Evolutionary conservation across 23 tunicate genomes (phyloP).

Genomic region (Styela plicata): DNA sequence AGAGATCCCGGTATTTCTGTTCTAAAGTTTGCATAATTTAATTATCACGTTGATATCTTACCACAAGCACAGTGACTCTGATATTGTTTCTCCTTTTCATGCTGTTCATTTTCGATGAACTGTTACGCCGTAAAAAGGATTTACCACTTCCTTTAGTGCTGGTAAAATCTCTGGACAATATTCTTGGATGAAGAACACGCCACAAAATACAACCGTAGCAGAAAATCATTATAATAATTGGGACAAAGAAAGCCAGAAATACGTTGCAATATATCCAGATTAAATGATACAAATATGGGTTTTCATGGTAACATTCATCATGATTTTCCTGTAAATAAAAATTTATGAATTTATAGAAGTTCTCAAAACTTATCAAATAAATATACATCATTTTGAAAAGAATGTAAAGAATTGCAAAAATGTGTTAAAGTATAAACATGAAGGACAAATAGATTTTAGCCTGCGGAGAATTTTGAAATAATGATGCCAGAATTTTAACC

Average conservation of each 20-base stretch:
- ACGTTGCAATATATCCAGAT: slow-evolving; percentile 14
- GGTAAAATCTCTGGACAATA: not conserved
- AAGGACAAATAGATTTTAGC: no score
- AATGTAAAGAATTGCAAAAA: no score
- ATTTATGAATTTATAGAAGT: no score
- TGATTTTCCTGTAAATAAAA: no score
- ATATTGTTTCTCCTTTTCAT: not conserved
- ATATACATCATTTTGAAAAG: no score
- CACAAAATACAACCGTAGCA: slow-evolving; percentile 20
- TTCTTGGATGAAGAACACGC: slow-evolving; percentile 14
- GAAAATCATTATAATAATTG: not conserved
- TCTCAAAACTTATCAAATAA: no score
- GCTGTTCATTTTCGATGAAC: not conserved
- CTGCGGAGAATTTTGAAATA: no score
- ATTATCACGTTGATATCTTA: no score
- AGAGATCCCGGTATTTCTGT: no score
- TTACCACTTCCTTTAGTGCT: not conserved
- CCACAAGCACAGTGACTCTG: slow-evolving; percentile 17
- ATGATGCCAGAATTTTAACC: no score
- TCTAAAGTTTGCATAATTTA: no score
- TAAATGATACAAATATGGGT: not conserved
- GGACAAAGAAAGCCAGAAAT: not conserved
- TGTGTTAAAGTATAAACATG: no score
- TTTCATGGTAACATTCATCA: not conserved
- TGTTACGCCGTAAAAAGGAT: slow-evolving; percentile 1